Evolutionary conservation across 1,140 invertebrate species (phyloP).

Genomic region (Calycopis cecrops): DNA sequence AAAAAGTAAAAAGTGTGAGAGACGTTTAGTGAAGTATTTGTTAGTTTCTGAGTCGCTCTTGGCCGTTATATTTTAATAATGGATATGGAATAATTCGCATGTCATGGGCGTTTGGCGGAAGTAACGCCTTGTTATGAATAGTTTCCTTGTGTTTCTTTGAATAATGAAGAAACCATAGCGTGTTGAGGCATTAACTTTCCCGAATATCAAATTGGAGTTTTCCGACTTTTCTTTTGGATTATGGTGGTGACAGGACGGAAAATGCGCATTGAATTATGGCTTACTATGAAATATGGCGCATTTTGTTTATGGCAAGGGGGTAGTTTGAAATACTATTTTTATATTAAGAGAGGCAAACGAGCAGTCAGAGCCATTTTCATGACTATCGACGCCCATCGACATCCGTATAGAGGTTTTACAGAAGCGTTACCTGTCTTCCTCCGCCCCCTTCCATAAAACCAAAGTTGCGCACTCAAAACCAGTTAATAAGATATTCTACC

Average conservation of each 20-base stretch:
- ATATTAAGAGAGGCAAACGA: too few relatives aligned
- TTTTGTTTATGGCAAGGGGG: neutral
- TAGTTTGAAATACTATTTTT: too few relatives aligned
- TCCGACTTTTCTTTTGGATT: neutral
- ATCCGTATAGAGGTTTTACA: too few relatives aligned
- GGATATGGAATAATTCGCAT: neutral
- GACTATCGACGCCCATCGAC: too few relatives aligned
- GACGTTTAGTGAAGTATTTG: too few relatives aligned
- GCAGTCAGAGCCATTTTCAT: too few relatives aligned
- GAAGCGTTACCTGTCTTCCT: too few relatives aligned
- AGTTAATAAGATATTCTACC: too few relatives aligned
- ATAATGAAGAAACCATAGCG: constrained; percentile 10
- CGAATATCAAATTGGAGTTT: constrained; percentile 3
- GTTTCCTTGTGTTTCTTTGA: neutral
- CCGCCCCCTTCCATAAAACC: too few relatives aligned
- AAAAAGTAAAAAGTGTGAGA: too few relatives aligned
- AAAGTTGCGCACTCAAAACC: too few relatives aligned
- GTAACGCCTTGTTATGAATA: constrained; percentile 9
- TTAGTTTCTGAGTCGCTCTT: too few relatives aligned
- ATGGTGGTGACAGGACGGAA: constrained; percentile 1
- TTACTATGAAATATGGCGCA: neutral
- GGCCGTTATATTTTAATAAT: neutral
- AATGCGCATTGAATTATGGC: neutral
- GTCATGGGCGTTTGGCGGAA: neutral
- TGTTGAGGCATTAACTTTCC: constrained; percentile 3